Conservation (phyloP, 2,888 invertebrate genomes). For the Biston stratarius region DNA sequence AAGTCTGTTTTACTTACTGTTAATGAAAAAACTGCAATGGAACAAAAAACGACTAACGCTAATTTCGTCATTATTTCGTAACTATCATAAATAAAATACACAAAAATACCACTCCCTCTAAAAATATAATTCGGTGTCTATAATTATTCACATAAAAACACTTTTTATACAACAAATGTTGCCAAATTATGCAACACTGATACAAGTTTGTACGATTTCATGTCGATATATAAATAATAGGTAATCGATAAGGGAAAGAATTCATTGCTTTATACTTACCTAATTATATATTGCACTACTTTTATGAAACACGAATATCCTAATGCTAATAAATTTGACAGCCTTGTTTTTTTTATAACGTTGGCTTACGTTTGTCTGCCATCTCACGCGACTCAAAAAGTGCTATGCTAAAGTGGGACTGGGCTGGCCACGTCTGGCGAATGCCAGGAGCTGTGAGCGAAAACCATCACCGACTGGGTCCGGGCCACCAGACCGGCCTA, state of each 20-base stretch:
- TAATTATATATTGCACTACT: conserved; percentile 34
- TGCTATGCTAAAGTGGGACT: too few relatives aligned
- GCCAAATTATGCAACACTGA: conserved; percentile 39
- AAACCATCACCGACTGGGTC: too few relatives aligned
- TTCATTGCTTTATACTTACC: conserved; percentile 22
- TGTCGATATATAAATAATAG: conserved; percentile 20
- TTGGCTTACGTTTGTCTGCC: too few relatives aligned
- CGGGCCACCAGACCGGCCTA: too few relatives aligned
- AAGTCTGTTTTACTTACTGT: conserved; percentile 38
- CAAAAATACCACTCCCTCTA: conserved; percentile 11
- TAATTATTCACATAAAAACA: conserved; percentile 28
- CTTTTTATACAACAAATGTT: conserved; percentile 45
- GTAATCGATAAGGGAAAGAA: conserved; percentile 25
- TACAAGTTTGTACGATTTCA: conserved; percentile 18
- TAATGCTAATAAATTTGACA: too few relatives aligned
- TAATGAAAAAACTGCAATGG: conserved; percentile 37
- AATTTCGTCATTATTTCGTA: conserved; percentile 38
- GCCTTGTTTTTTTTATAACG: too few relatives aligned
- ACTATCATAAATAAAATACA: conserved; percentile 31
- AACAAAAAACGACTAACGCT: conserved; percentile 30
- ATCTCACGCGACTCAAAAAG: too few relatives aligned
- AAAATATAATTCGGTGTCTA: conserved; percentile 19
- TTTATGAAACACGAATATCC: background rate
- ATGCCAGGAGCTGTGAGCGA: too few relatives aligned
- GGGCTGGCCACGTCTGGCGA: too few relatives aligned